Base-by-base conservation (phyloP, 2,888 invertebrate genomes). In the Clostera curtula region DNA sequence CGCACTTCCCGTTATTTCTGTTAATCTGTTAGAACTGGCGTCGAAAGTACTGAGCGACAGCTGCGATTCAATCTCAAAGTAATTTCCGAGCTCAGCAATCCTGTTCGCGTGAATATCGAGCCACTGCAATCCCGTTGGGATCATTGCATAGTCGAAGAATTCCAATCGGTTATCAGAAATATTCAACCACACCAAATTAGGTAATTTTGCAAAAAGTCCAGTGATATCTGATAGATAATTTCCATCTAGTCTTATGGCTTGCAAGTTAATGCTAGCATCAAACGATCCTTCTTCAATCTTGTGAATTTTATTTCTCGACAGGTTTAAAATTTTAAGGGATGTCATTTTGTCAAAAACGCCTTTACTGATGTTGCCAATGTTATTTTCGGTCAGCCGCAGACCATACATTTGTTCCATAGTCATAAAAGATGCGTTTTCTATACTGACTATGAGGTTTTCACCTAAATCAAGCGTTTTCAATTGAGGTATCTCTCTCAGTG, bases 81-180 rank as follows among this genome's bases (percentile, higher is more conserved):
- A 92, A 84, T 94, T 94, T 46, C 93, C 93, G 47, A 95, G 86
- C 72, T 92, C 92, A 49, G 88, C 88, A 45, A 95, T 93, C 74
- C 90, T 89, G 80, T 95, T 95, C 42, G 91, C 88, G 59, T 93
- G 93, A 58, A 94, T 90, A 76, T 95, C 93, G 50, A 95, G 79
- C 91, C 93, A 93, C 76, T 93, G 91, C 50, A 95, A 84, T 61
- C 91, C 90, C 45, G 91, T 91, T 36, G 94, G 94, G 68, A 95
- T 91, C 74, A 93, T 88, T 30, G 92, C 91, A 69, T 93, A 94
- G 76, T 94, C 93, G 70, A 95, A 93, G 88, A 89, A 89, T 75
- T 90, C 90, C 44, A 95, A 85, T 62, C 89, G 88, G 77, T 95
- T 95, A 74, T 92, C 93, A 55, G 93, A 93, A 61, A 94, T 92